Evolutionary conservation across 2,797 vertebrate species (phyloP), one percentile per base, ranked within the genome.

Genomic region (Sylvilagus floridanus): DNA sequence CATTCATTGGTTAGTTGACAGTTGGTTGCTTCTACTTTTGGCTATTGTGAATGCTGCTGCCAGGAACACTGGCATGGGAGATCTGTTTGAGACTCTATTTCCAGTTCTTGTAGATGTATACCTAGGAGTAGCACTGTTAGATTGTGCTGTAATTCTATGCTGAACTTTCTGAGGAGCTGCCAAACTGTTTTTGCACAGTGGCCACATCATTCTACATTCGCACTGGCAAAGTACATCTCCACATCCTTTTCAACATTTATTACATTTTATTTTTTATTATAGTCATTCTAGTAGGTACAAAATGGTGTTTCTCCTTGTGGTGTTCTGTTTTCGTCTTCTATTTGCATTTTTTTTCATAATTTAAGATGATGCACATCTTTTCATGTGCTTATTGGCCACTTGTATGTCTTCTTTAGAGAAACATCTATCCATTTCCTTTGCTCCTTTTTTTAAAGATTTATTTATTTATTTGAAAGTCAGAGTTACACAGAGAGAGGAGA

Each of bases 391-490:
- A 73, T 47, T 54, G 35, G 21, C 71, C 35, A 47, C n/a, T 72
- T 26, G 7, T 62, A 1, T 62, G 16, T 54, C 66, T 86, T 86
- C 28, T 95, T 69, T 68, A 16, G 16, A 76, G 37, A 92, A 90
- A 95, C 76, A 50, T 73, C 32, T 71, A 21, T 60, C 92, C 66
- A 66, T 37, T 93, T 95, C 68, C 60, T 91, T 89, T 87, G 47
- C 54, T 60, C 42, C 7, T 42, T 42, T 42, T 42, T 42, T 42
- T 9, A 42, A 42, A 42, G 42, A 42, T 42, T 42, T 42, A 42
- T 42, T 42, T 42, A 42, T 42, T 42, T 42, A 42, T 42, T 42
- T 42, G 42, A 42, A 42, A 42, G 42, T 42, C 42, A 42, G 42
- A 42, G 42, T 9, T 42, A 42, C 42, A 42, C 42, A 42, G 42